Conservation (phyloP, 1,140 invertebrate species). For the Solenopsis fugax region DNA sequence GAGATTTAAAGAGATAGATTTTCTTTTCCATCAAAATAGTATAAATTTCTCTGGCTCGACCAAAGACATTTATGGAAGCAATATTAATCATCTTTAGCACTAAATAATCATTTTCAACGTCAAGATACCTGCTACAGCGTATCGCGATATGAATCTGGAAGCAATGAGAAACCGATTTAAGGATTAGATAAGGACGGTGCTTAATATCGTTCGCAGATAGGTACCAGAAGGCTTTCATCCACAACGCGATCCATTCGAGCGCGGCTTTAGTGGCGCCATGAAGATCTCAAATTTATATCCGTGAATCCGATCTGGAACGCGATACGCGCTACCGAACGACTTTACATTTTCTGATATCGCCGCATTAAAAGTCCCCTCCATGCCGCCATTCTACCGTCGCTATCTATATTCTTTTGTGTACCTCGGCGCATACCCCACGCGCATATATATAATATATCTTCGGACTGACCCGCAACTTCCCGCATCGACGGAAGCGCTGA, state of each 20-base stretch:
- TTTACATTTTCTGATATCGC: conserved; percentile 41
- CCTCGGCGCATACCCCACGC: too few relatives aligned
- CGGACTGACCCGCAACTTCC: conserved; percentile 17
- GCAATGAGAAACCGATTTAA: conserved; percentile 20
- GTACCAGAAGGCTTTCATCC: neutral
- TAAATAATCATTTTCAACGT: conserved; percentile 6
- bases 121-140: neutral
- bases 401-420: conserved; percentile 27
- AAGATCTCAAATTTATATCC: conserved; percentile 61
- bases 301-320: conserved; percentile 46
- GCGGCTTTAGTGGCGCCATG: conserved; percentile 22
- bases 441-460: neutral
- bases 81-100: neutral
- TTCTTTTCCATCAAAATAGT: neutral
- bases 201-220: conserved; percentile 26
- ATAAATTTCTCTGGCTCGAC: neutral
- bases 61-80: neutral
- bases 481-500: conserved; percentile 45
- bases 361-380: conserved; percentile 29
- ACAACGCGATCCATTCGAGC: conserved; percentile 5
- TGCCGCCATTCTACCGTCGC: neutral
- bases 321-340: conserved; percentile 39
- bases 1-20: neutral
- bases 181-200: conserved; percentile 5
- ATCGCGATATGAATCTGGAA: neutral